Conservation (phyloP, 1,140 invertebrate species). For the Caenorhabditis inopinata region DNA sequence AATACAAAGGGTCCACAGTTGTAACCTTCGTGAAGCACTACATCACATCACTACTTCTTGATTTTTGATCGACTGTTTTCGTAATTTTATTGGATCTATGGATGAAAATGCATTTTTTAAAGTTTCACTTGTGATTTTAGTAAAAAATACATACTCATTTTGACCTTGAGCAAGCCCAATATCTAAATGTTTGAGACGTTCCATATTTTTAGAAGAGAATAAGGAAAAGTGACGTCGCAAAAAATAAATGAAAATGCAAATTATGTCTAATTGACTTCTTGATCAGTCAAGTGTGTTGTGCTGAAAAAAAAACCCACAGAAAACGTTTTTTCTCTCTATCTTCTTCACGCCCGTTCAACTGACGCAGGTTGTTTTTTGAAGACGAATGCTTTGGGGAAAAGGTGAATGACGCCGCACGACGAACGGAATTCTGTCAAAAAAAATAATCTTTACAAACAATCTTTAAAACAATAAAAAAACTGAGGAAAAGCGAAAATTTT, state of each 20-base stretch:
- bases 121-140: no score
- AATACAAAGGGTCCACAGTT: no score
- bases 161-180: no score
- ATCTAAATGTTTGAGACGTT: no score
- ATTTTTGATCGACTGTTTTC: background rate
- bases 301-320: background rate
- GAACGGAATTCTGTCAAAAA: background rate
- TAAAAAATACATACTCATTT: no score
- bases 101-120: background rate
- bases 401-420: constrained; percentile 44
- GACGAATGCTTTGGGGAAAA: constrained; percentile 34
- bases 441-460: background rate
- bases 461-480: no score
- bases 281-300: background rate
- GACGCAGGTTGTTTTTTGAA: constrained; percentile 11
- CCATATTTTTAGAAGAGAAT: no score
- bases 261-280: background rate
- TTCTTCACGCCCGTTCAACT: background rate
- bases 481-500: no score
- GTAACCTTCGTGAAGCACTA: no score
- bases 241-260: background rate
- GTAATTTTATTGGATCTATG: no score
- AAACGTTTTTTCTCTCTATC: background rate
- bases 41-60: background rate
- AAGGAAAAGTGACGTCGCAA: no score